Conservation (phyloP, 1,140 invertebrate genomes). For the Apolygus lucorum region DNA sequence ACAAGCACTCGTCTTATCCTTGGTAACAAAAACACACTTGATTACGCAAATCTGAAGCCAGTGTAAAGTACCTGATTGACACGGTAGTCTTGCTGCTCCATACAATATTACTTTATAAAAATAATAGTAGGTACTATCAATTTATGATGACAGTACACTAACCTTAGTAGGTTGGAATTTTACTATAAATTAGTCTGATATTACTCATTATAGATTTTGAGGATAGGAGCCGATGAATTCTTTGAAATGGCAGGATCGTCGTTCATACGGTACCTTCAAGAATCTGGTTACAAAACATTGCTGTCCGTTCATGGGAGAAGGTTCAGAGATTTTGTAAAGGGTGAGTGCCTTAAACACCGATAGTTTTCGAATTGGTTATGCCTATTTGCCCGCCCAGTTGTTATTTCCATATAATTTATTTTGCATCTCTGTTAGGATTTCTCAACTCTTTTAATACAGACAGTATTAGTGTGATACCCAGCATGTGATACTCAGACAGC, state of each 20-base stretch:
- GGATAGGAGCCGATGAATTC: conserved; percentile 74
- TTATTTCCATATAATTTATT: not conserved
- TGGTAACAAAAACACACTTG: too few species aligned
- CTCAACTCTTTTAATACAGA: conserved; percentile 3
- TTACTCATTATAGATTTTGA: conserved; percentile 55
- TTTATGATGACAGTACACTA: not conserved
- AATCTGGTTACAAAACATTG: conserved; percentile 89
- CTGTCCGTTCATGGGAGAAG: conserved; percentile 81
- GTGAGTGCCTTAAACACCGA: too few species aligned
- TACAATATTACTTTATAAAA: too few species aligned
- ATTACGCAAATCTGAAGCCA: too few species aligned
- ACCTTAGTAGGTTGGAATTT: too few species aligned
- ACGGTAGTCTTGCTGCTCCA: too few species aligned
- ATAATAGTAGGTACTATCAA: not conserved
- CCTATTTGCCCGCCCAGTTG: too few species aligned
- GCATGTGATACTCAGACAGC: not conserved
- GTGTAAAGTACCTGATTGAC: too few species aligned
- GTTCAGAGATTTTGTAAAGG: conserved; percentile 92
- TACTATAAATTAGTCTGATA: too few species aligned
- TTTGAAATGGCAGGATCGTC: conserved; percentile 85
- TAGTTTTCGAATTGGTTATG: too few species aligned
- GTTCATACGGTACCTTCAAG: conserved; percentile 84
- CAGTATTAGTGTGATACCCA: not conserved
- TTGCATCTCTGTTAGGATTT: not conserved
- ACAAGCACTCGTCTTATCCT: too few species aligned